Evolutionary conservation across 1,140 invertebrate species (phyloP).

Genomic region (Drosophila micromelanica): DNA sequence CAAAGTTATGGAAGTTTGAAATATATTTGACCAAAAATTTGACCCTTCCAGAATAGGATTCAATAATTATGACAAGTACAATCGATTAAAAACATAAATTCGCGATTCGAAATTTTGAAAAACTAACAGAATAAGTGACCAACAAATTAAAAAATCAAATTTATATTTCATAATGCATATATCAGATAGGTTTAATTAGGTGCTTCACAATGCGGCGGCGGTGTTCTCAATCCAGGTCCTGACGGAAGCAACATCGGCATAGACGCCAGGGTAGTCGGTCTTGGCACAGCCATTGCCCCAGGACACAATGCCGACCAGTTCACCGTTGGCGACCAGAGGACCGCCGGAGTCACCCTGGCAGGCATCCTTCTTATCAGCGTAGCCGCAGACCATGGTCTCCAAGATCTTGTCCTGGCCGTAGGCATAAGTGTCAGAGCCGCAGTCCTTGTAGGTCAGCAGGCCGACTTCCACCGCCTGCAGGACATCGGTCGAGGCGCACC

Average conservation of each 20-base stretch:
- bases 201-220: slow-evolving; percentile 9
- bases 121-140: too few species aligned
- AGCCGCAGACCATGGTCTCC: slow-evolving; percentile 86
- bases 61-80: too few species aligned
- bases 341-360: slow-evolving; percentile 85
- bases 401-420: slow-evolving; percentile 74
- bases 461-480: slow-evolving; percentile 47
- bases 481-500: slow-evolving; percentile 35
- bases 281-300: slow-evolving; percentile 89
- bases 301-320: slow-evolving; percentile 87
- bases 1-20: too few species aligned
- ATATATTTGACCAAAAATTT: too few species aligned
- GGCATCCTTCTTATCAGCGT: slow-evolving; percentile 85
- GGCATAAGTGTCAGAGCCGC: slow-evolving; percentile 25
- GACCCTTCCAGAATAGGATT: too few species aligned
- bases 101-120: too few species aligned
- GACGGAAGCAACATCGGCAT: slow-evolving; percentile 87
- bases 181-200: slow-evolving; percentile 35
- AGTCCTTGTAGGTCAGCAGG: slow-evolving; percentile 38
- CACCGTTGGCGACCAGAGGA: slow-evolving; percentile 71
- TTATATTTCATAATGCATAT: neutral
- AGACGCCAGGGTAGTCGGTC: slow-evolving; percentile 87
- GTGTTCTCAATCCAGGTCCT: slow-evolving; percentile 74
- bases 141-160: too few species aligned
- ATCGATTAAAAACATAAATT: too few species aligned